These are phyloP conservation scores for Castor canadensis DNA, from an alignment of 2,113 vertebrate species.

Conservation along the genomic window DNA sequence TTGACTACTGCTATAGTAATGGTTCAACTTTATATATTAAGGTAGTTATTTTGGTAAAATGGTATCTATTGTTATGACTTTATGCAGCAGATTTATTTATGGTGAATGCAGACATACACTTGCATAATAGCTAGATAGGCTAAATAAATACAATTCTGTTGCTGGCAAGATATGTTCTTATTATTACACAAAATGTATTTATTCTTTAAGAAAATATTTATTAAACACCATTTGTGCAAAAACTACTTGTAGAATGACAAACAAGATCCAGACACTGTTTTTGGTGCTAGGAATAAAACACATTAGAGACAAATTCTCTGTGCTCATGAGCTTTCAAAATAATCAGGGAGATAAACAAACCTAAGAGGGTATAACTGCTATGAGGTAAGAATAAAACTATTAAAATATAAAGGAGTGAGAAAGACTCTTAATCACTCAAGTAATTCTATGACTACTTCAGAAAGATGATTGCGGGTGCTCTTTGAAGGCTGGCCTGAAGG, in stretches of 20 bases:
- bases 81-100: conserved; percentile 23
- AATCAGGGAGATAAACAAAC: not conserved
- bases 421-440: not conserved
- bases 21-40: not conserved
- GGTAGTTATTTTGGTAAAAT: conserved; percentile 27
- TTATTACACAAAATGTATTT: conserved; percentile 14
- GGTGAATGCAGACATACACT: not conserved
- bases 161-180: conserved; percentile 15
- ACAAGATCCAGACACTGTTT: not conserved
- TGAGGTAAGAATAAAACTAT: not conserved
- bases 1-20: not conserved
- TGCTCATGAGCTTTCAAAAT: not conserved
- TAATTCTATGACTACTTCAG: too few species aligned
- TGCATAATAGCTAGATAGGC: not conserved
- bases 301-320: not conserved
- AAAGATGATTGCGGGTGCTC: not conserved
- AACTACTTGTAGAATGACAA: not conserved
- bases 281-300: not conserved
- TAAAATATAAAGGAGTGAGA: not conserved
- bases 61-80: not conserved
- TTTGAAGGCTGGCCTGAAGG: not conserved
- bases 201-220: conserved; percentile 50
- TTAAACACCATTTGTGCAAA: conserved; percentile 26
- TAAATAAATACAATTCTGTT: conserved; percentile 41
- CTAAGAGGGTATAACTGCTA: not conserved